These are phyloP conservation scores for Melanostoma scalare DNA, from an alignment of 2,888 invertebrate species.

Conservation along the genomic window DNA sequence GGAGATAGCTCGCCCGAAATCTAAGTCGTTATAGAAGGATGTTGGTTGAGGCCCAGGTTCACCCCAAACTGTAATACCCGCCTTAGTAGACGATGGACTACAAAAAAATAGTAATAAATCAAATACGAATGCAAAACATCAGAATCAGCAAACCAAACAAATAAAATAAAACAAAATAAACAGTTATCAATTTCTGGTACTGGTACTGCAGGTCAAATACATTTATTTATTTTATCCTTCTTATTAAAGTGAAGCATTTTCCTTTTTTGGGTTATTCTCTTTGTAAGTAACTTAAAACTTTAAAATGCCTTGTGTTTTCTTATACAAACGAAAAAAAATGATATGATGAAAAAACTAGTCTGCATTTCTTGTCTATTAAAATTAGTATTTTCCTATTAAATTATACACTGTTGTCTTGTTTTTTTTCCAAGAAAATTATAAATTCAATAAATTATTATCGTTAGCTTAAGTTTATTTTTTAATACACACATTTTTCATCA, in stretches of 20 bases:
- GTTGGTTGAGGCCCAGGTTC: too few relatives aligned
- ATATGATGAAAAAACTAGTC: slow-evolving; percentile 35
- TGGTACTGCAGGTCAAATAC: slow-evolving; percentile 11
- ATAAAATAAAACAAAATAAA: slow-evolving; percentile 26
- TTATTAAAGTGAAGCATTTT: slow-evolving; percentile 22
- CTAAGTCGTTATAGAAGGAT: too few relatives aligned
- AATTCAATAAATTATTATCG: slow-evolving; percentile 71
- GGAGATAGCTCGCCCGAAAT: too few relatives aligned
- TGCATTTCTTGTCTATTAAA: slow-evolving; percentile 44
- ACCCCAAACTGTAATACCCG: too few relatives aligned
- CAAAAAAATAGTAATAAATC: neutral
- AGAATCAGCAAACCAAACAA: slow-evolving; percentile 1
- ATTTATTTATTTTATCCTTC: slow-evolving; percentile 45
- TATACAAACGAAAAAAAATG: slow-evolving; percentile 1
- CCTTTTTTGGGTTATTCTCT: neutral
- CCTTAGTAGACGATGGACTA: too few relatives aligned
- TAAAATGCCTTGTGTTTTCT: slow-evolving; percentile 4
- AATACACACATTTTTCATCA: slow-evolving; percentile 39
- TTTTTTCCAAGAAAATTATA: slow-evolving; percentile 46
- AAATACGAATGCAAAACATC: neutral
- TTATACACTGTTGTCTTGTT: slow-evolving; percentile 3
- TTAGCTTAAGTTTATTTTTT: slow-evolving; percentile 48
- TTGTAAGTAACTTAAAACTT: slow-evolving; percentile 20
- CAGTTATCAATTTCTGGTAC: slow-evolving; percentile 11
- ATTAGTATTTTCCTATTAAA: slow-evolving; percentile 38